Base-by-base conservation (phyloP, 1,140 invertebrate species). In the Epicauta chinensis region DNA sequence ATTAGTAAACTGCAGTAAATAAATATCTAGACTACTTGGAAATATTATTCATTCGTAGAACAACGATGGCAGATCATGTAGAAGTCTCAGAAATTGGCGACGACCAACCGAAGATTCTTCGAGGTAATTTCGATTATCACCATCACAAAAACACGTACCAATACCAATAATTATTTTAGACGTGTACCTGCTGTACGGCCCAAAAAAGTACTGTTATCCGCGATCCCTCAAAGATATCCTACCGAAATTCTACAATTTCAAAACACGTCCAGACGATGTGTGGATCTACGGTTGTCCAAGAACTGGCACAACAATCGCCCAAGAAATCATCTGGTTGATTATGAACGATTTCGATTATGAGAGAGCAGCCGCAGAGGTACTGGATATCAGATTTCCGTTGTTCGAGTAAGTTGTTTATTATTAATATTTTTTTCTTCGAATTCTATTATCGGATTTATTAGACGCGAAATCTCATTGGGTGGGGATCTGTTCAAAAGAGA, bases 311-410 rank as follows among this genome's bases (percentile, higher is more conserved):
- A 89, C 89, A 2, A 92, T 88, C 88, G 77, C 81, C 3, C 87
- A 90, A 68, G 89, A 93, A 73, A 87, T 92, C 79, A 76, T 87
- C 1, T 93, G 88, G 88, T 75, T 90, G n/a, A 81, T 92, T 30
- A 83, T 81, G 2, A 82, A 90, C 64, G 79, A 87, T 60, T 73
- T 87, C 35, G 79, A 93, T 65, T 89, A 83, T 59, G 80, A 86
- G 63, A 77, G 75, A 1, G 86, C 89, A 0, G 79, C 81, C 62
- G 36, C 32, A 16, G 75, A 77, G 17, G 74, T 81, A 14, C 75
- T 89, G 43, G 75, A 78, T 41, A 67, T 77, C 16, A 44, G 51
- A n/a, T 55, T 61, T 15, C 57, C 55, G 13, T 41, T 58, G 40
- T 50, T 63, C 12, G 57, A 63, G 61, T 61, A 58, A 53, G 31